Evolutionary conservation across 2,797 vertebrate species (phyloP).

Genomic region (Typhlichthys eigenmanni): DNA sequence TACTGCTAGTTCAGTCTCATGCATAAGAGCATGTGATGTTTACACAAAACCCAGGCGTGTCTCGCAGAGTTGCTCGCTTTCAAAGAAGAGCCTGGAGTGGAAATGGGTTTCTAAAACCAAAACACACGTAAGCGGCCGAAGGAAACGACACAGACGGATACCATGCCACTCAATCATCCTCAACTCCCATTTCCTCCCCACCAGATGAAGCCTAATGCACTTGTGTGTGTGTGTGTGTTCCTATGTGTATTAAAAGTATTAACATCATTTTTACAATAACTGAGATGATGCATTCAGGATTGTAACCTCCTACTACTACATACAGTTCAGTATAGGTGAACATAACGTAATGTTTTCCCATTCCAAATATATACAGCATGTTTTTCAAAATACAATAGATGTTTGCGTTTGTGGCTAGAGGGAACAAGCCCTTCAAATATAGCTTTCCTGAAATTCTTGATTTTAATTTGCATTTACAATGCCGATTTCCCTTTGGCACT

Average conservation of each 20-base stretch:
- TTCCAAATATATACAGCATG: too few species aligned
- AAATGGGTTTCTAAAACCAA: constrained; percentile 31
- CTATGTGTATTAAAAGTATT: too few species aligned
- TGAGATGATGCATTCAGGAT: background rate
- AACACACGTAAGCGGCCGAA: constrained; percentile 3
- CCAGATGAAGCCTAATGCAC: constrained; percentile 18
- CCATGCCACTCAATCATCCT: constrained; percentile 51
- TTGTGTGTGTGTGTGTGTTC: constrained; percentile 6
- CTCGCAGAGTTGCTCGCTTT: constrained; percentile 26
- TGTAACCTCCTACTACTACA: background rate
- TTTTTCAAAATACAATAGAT: background rate
- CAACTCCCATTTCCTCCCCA: constrained; percentile 44
- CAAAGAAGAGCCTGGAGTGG: constrained; percentile 28
- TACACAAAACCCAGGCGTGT: constrained; percentile 54
- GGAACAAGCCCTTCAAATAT: too few species aligned
- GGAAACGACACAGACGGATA: constrained; percentile 49
- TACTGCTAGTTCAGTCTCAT: constrained; percentile 8
- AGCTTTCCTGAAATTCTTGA: too few species aligned
- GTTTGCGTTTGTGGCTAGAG: background rate
- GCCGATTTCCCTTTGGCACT: too few species aligned
- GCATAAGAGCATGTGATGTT: constrained; percentile 36
- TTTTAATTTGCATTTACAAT: too few species aligned
- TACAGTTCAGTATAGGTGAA: too few species aligned
- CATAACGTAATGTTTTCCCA: too few species aligned
- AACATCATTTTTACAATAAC: too few species aligned